Evolutionary conservation across 2,113 vertebrate species (phyloP).

Genomic region (Artemisiospiza belli): DNA sequence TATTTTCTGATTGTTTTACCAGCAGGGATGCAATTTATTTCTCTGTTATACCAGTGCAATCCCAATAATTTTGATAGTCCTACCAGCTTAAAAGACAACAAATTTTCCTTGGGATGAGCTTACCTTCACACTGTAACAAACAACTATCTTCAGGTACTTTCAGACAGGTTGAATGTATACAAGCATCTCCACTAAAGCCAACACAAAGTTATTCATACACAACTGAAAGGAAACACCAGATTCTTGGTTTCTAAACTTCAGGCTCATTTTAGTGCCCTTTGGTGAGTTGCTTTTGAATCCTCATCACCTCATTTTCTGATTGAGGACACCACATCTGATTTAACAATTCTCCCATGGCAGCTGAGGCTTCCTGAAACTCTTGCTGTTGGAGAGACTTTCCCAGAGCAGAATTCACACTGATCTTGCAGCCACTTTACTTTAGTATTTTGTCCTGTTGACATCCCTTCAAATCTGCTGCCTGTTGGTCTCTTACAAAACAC

Average conservation of each 20-base stretch:
- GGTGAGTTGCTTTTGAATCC: neutral
- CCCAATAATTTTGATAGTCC: neutral
- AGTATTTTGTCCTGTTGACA: neutral
- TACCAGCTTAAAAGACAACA: neutral
- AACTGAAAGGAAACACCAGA: neutral
- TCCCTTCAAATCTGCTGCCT: neutral
- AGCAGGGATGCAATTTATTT: neutral
- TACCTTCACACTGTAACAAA: neutral
- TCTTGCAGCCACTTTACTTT: neutral
- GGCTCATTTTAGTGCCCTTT: neutral
- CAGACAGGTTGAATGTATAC: neutral
- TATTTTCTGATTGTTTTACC: neutral
- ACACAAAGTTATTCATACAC: fast-evolving
- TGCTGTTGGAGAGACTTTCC: neutral
- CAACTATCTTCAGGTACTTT: neutral
- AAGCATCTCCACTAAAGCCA: neutral
- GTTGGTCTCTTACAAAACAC: neutral
- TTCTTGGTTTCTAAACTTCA: neutral
- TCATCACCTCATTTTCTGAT: neutral
- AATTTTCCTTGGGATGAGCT: neutral
- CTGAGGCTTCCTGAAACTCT: neutral
- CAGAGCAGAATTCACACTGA: neutral
- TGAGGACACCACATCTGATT: neutral
- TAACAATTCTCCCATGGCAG: neutral
- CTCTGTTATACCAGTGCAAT: neutral